Base-by-base conservation (phyloP, 30 jellyfish, hydroid and myxozoan species). In the Clytia hemisphaerica region DNA sequence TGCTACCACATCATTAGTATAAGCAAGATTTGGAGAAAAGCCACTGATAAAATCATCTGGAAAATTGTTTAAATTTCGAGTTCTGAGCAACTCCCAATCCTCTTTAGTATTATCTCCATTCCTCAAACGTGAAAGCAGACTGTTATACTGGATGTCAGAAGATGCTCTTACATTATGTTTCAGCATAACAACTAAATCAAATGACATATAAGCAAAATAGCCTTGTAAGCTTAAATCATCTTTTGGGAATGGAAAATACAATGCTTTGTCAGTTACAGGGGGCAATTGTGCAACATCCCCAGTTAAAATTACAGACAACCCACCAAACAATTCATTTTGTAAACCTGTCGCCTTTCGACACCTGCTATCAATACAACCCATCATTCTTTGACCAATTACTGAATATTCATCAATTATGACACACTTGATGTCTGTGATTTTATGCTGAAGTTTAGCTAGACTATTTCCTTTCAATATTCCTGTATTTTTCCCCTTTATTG, bases 261-360 rank as follows among this genome's bases (percentile, higher is more conserved):
- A 54, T 6, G 18, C 50, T 9, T 28, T 58, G 19, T 58, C 72
- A 58, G 47, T 19, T 16, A 58, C 33, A 19, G 72, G 72, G 14
- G 58, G 72, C 29, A 58, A 27, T 19, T 58, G 72, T 21, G 72
- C 72, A 5, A 58, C 29, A 54, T 58, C 72, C 33, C 72, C 72
- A 58, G 29, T 14, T 19, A 58, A 54, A 31, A 58, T 58, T 4
- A 58, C 72, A 16, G 50, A 4, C 16, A 21, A 16, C 10, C 72
- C 72, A 19, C 72, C 72, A 58, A 58, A 58, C 18, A 54, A 6
- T 58, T 58, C 7, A 34, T 58, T 40, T 54, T 21, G 16, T 31
- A 9, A 24, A 21, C 47, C 72, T 21, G 18, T 58, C 29, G 47
- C 72, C 29, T 58, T 50, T 27, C 58, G 6, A 25, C 50, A 58